phyloP scores from a whole-genome alignment of 2,797 vertebrate species.

The Halcyon badia region DNA sequence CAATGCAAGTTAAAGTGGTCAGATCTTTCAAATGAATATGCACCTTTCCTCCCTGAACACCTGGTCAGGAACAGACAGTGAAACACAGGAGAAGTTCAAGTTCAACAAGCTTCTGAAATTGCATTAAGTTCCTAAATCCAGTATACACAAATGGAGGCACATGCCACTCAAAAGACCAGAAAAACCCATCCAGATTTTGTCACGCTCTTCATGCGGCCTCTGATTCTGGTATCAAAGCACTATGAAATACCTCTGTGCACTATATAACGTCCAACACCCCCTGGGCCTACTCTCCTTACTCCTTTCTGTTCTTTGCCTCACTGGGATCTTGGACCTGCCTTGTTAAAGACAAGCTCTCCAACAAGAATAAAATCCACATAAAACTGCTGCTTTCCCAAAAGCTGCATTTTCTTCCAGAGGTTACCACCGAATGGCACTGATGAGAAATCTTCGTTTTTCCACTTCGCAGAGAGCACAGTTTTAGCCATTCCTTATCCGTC shows the following conservation, averaged over 20 bases:
- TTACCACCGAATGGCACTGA: background rate
- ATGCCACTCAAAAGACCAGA: background rate
- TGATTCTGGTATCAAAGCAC: background rate
- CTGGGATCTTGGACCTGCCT: background rate
- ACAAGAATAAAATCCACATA: background rate
- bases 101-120: background rate
- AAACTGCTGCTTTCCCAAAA: background rate
- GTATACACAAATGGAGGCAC: background rate
- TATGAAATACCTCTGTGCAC: background rate
- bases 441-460: conserved; percentile 2
- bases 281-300: background rate
- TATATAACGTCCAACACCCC: background rate
- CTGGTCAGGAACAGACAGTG: background rate
- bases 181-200: background rate
- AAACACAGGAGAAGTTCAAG: background rate
- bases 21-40: background rate
- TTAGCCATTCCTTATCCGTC: background rate
- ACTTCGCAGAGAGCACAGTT: background rate
- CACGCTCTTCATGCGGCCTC: background rate
- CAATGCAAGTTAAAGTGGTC: background rate
- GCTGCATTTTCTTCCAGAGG: background rate
- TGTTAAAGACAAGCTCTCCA: background rate
- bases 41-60: background rate
- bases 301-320: background rate
- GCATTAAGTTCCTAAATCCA: background rate